A percentile compares a stretch with the other conserved stretches of the same genome.
phyloP scores from a whole-genome alignment of 2,113 vertebrate species.

The Herpailurus yagouaroundi region DNA sequence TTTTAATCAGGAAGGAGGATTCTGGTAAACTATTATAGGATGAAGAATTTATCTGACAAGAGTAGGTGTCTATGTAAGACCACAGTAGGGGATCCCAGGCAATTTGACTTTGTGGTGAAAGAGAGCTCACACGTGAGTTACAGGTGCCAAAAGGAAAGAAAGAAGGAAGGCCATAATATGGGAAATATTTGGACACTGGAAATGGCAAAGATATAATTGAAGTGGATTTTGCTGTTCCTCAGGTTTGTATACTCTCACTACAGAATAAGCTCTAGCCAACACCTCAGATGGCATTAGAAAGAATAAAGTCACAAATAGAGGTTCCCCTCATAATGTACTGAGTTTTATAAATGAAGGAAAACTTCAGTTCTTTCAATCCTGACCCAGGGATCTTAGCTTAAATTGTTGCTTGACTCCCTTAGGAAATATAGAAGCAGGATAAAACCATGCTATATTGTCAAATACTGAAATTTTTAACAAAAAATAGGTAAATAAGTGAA shows the following conservation, averaged over 20 bases:
- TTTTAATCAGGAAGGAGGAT: not conserved
- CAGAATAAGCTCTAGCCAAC: not conserved
- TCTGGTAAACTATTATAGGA: not conserved
- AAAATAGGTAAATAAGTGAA: not conserved
- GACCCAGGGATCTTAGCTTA: not conserved
- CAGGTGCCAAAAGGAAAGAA: not conserved
- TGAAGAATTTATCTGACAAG: not conserved
- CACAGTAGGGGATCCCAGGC: not conserved
- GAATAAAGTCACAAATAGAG: not conserved
- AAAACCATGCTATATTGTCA: not conserved
- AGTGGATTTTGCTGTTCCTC: not conserved
- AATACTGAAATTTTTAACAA: not conserved
- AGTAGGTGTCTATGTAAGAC: not conserved
- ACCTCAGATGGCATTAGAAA: not conserved
- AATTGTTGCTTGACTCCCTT: slow-evolving; percentile 3
- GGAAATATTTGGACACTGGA: not conserved
- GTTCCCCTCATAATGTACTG: not conserved
- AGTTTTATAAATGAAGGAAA: slow-evolving; percentile 42
- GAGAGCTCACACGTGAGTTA: not conserved
- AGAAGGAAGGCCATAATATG: not conserved
- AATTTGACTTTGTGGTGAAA: not conserved
- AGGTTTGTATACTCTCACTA: not conserved
- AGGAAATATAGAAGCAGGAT: not conserved
- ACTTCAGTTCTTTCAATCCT: not conserved
- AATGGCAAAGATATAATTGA: not conserved